phyloP scores from a whole-genome alignment of 1,140 invertebrate species.

The Camponotus vicinus region DNA sequence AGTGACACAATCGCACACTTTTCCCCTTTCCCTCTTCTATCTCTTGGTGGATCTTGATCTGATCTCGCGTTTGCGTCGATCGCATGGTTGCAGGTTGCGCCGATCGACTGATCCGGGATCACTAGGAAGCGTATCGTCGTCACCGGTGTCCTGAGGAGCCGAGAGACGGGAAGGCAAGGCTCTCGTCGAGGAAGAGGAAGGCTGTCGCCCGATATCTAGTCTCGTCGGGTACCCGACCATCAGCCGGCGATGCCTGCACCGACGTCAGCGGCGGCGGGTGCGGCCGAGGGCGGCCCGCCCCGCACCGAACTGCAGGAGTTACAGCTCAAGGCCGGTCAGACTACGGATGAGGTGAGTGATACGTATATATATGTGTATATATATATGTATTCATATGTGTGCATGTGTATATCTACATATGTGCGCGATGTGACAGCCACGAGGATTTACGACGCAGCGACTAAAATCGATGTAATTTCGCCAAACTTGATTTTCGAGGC shows the following conservation, averaged over 20 bases:
- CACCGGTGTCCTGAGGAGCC: not conserved
- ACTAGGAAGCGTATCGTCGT: not conserved
- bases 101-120: not conserved
- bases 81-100: too few relatives aligned
- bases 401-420: not conserved
- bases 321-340: conserved; percentile 94
- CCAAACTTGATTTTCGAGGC: not conserved
- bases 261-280: conserved; percentile 85
- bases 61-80: not conserved
- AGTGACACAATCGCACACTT: not conserved
- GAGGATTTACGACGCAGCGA: conserved; percentile 34
- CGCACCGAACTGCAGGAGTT: conserved; percentile 96
- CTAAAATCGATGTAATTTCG: not conserved
- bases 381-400: not conserved
- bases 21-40: not conserved
- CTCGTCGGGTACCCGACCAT: conserved; percentile 47
- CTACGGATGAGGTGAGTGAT: conserved; percentile 94
- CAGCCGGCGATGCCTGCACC: conserved; percentile 87
- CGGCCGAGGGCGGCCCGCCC: conserved; percentile 90
- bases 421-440: conserved; percentile 16
- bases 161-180: conserved; percentile 20
- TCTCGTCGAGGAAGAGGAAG: not conserved
- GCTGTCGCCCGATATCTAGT: conserved; percentile 19
- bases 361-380: too few relatives aligned
- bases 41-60: not conserved